Evolutionary conservation across 2,888 invertebrate genomes (phyloP), one percentile per base, ranked within the genome.

Genomic region (Xanthorhoe spadicearia): DNA sequence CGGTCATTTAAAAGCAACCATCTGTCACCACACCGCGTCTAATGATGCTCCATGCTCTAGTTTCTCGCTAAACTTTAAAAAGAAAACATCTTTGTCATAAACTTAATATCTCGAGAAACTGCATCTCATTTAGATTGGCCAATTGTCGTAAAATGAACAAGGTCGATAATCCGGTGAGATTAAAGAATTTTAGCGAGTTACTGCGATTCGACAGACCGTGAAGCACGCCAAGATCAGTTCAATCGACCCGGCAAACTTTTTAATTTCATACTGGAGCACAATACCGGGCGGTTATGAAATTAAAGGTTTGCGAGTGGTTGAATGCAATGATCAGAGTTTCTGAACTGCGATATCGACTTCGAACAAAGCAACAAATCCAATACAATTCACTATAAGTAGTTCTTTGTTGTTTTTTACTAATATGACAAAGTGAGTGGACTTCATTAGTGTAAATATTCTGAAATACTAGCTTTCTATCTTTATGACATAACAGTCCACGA

Each of bases 131-230:
- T 28, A 59, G 48, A 66, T 48, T 62, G 13, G 53, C 35, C 56
- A 53, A 62, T 63, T 65, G 23, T 13, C 52, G 52, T 60, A 35
- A 59, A 66, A 63, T 52, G 48, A 60, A 57, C 48, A 53, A 58
- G 59, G 55, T 63, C 52, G 48, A 59, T 63, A 64, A 54, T 64
- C 59, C 51, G 58, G 43, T 52, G 50, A 65, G 38, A 65, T 61
- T 70, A 61, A 50, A 63, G 18, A 61, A 49, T 53, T 55, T 51
- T 51, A 50, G 58, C 55, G 18, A 46, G 52, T 67, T n/a, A 62
- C 17, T 55, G 46, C 8, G 23, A 69, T 15, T 64, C 64, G 48
- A 23, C 64, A 68, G 64, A 72, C 64, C 64, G 67, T 69, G 63
- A 60, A 67, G 58, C 62, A 65, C 57, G 54, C 64, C 60, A 59